Conservation (phyloP, 2,888 invertebrate genomes). For the Elegia similella region DNA sequence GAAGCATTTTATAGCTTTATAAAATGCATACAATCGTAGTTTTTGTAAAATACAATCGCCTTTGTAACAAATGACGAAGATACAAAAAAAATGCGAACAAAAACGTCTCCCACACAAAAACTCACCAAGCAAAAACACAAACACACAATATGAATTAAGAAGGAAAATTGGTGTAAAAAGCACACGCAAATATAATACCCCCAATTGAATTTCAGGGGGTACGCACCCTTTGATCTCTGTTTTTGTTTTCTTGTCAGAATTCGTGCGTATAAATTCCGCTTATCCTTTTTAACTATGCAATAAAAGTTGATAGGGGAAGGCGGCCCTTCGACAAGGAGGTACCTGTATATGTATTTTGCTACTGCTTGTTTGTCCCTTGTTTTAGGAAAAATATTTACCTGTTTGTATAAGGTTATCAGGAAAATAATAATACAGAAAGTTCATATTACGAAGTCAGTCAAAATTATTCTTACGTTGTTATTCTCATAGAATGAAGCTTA, state of each 20-base stretch:
- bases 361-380: neutral
- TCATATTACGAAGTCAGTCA: too few relatives aligned
- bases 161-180: neutral
- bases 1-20: too few relatives aligned
- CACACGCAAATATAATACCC: neutral
- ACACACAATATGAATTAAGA: neutral
- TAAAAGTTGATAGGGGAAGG: slow-evolving; percentile 19
- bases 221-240: slow-evolving; percentile 6
- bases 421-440: neutral
- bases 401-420: neutral
- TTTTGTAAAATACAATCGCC: too few relatives aligned
- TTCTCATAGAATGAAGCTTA: too few relatives aligned
- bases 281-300: slow-evolving; percentile 20
- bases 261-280: slow-evolving; percentile 13
- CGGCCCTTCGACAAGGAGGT: neutral
- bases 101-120: too few relatives aligned
- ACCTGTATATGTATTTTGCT: slow-evolving; percentile 19
- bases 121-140: neutral
- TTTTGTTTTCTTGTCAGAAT: slow-evolving; percentile 8
- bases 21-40: too few relatives aligned
- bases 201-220: neutral
- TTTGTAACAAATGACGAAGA: too few relatives aligned
- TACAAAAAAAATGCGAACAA: too few relatives aligned
- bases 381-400: neutral
- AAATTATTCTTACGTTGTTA: too few relatives aligned